Evolutionary conservation across 2,113 vertebrate species (phyloP), one percentile per base, ranked within the genome.

Genomic region (Perca fluviatilis): DNA sequence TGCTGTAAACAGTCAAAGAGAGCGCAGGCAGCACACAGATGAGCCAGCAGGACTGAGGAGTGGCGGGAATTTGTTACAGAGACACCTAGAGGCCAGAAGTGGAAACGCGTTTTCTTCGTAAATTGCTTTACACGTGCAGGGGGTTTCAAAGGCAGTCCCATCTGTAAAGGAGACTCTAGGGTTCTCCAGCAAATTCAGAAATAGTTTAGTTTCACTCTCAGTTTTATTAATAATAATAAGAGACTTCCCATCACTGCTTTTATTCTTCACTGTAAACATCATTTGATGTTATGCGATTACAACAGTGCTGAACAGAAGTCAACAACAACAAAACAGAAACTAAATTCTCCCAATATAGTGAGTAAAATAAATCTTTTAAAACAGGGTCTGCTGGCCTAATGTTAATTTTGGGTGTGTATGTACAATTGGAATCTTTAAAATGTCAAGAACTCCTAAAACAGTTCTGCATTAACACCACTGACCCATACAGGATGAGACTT

Each of bases 71-170:
- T 50, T 70, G 5, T 47, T 56, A 81, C 19, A 63, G 89, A 6
- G 94, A 90, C 94, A 63, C 50, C 89, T 92, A 90, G 56, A 90
- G 93, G 91, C 64, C 61, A 51, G 27, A 73, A 1, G 13, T 33
- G 62, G 72, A 70, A 90, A 13, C 3, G 23, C 23, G 2, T 25
- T 15, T 57, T n/a, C 13, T 47, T 15, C 54, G 7, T 2, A 2
- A 19, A 13, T 12, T 33, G 8, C 51, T 56, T 1, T 16, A 4
- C 10, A 2, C 6, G n/a, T 25, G 46, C 49, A n/a, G 11, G 1
- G 1, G 16, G 10, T 9, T 58, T 71, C 25, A 70, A 61, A 63
- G 9, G 11, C 14, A 60, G 33, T 8, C 56, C 49, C 49, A 11
- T 50, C 49, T 51, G 25, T 54, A 49, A 33, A n/a, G 76, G 27